Evolutionary conservation across 2,113 vertebrate genomes (phyloP).

Genomic region (Cyanocitta stelleri): DNA sequence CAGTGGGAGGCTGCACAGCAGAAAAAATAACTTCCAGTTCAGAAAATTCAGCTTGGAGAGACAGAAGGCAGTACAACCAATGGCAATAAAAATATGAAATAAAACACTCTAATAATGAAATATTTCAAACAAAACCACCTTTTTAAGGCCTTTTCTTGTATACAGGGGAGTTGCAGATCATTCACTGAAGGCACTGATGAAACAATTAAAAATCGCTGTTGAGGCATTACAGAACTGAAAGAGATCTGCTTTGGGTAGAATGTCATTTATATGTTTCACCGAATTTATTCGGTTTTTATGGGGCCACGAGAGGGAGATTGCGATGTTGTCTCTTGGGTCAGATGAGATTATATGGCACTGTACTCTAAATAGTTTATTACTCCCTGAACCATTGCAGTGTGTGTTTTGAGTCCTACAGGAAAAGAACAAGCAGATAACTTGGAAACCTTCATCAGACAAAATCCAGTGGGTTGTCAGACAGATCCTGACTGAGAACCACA

Average conservation of each 20-base stretch:
- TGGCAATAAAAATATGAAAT: background rate
- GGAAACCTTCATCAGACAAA: background rate
- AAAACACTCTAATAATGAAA: background rate
- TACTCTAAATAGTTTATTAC: slow-evolving; percentile 17
- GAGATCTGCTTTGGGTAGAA: background rate
- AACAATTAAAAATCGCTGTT: background rate
- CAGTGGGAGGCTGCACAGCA: background rate
- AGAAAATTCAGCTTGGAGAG: background rate
- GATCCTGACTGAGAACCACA: background rate
- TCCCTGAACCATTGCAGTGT: background rate
- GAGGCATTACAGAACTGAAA: background rate
- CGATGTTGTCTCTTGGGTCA: background rate
- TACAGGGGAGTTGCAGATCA: background rate
- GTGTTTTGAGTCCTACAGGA: background rate
- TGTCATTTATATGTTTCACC: background rate
- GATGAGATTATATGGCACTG: slow-evolving; percentile 1
- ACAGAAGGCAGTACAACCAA: background rate
- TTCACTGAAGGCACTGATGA: background rate
- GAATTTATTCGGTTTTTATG: slow-evolving; percentile 21
- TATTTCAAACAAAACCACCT: background rate
- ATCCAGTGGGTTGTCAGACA: background rate
- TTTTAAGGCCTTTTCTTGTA: background rate
- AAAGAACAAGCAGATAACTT: background rate
- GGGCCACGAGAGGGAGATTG: background rate
- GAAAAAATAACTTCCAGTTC: background rate